Conservation (phyloP, 2,888 invertebrate species). For the Leucophenga montana region DNA sequence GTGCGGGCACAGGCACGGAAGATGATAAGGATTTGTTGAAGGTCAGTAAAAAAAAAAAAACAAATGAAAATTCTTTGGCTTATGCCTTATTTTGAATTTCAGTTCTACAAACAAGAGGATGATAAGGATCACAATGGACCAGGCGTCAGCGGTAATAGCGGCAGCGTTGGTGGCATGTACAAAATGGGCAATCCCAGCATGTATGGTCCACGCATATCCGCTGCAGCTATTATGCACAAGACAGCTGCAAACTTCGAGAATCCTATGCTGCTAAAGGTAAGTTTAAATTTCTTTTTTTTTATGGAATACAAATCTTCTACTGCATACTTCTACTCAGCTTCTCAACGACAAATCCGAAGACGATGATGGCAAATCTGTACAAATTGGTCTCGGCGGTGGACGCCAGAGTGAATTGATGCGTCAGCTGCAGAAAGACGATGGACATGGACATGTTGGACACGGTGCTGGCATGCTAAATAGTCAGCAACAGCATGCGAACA, state of each 20-base stretch:
- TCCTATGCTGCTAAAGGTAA: conserved; percentile 80
- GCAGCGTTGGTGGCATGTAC: conserved; percentile 47
- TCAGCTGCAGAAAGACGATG: conserved; percentile 74
- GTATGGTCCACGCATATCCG: conserved; percentile 43
- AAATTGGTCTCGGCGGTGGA: conserved; percentile 69
- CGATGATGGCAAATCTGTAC: conserved; percentile 76
- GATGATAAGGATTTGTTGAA: conserved; percentile 68
- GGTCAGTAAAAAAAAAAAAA: conserved; percentile 40
- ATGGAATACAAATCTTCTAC: no score
- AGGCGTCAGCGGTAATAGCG: conserved; percentile 38
- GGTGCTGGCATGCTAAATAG: conserved; percentile 58
- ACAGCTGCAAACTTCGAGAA: conserved; percentile 74
- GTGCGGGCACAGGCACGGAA: conserved; percentile 48
- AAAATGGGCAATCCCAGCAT: conserved; percentile 55
- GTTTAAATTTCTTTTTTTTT: conserved; percentile 32
- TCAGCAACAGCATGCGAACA: conserved; percentile 62
- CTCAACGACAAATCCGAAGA: conserved; percentile 88
- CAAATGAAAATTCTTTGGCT: no score
- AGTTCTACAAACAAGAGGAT: conserved; percentile 70
- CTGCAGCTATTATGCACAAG: conserved; percentile 56
- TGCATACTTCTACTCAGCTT: conserved; percentile 77
- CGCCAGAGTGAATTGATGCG: conserved; percentile 76
- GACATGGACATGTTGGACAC: conserved; percentile 53
- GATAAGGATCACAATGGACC: conserved; percentile 64
- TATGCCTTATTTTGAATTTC: neutral